Evolutionary conservation across 2,797 vertebrate genomes (phyloP), one percentile per base, ranked within the genome.

Genomic region (Pitangus sulphuratus): DNA sequence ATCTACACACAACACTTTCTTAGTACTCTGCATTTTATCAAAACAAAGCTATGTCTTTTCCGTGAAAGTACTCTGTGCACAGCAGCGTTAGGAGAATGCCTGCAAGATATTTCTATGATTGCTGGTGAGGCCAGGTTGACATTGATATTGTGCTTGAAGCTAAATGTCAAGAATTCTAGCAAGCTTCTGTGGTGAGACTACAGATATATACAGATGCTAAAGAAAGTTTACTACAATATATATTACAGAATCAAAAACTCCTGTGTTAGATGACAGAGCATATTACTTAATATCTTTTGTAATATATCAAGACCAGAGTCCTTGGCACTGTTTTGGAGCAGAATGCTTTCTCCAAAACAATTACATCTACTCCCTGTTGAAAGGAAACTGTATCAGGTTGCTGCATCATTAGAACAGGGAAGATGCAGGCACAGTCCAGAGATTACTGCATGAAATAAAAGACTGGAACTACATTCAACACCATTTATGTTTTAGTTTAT

Each of bases 401-500:
- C 22, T 64, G 15, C 53, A 26, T 53, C 48, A 50, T 65, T 69
- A 78, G 54, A 78, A 51, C 6, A 64, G 12, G 6, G 10, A 16
- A 92, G 61, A 60, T 39, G 42, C 9, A 15, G 25, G n/a, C 45
- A 40, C 53, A 87, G 57, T 44, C 57, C 54, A 75, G 37, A 90
- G 31, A 79, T 64, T 61, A 53, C 30, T 15, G 15, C 25, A 74
- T 15, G 16, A 57, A 93, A 76, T 54, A 70, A 70, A 90, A 80
- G 26, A 81, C 25, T 58, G 50, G 17, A 92, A 58, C 28, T 81
- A 28, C 11, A 25, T 84, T 89, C 50, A 87, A 68, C 61, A 77
- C 12, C 39, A 61, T 65, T 92, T 66, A 74, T 84, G 40, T 87
- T 94, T 91, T 64, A 40, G 50, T 95, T 92, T 93, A 93, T 89